Conservation (phyloP, 2,113 vertebrate genomes). For the Mugil cephalus region DNA sequence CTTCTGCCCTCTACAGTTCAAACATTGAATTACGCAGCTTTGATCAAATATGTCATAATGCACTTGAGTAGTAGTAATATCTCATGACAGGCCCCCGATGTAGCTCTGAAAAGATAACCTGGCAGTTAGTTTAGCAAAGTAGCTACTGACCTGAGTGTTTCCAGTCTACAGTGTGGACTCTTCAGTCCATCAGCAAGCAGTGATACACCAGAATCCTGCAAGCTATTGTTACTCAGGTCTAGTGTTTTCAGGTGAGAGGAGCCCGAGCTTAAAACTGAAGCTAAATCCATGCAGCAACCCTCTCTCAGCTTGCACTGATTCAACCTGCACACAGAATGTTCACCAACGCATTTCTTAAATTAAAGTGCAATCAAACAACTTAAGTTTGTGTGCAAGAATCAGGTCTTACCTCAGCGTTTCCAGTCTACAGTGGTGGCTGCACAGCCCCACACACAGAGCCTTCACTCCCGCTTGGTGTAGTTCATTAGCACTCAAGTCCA, state of each 20-base stretch:
- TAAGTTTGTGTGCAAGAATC: not conserved
- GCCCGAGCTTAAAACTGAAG: constrained; percentile 44
- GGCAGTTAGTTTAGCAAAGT: not conserved
- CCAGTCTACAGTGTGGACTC: constrained; percentile 42
- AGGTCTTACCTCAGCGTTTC: constrained; percentile 47
- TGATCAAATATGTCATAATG: too few species aligned
- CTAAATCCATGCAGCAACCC: constrained; percentile 31
- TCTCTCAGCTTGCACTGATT: constrained; percentile 45
- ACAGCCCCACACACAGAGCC: constrained; percentile 56
- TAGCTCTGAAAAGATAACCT: too few species aligned
- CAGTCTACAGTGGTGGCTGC: constrained; percentile 51
- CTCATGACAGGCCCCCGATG: too few species aligned
- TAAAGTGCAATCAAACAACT: not conserved
- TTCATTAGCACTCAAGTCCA: constrained; percentile 63
- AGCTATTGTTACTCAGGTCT: constrained; percentile 60
- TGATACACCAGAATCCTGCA: constrained; percentile 51
- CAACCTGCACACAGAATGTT: constrained; percentile 29
- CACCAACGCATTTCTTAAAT: not conserved
- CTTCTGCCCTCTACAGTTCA: too few species aligned
- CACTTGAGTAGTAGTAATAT: too few species aligned
- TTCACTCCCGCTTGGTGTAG: constrained; percentile 43
- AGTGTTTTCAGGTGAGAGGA: constrained; percentile 48
- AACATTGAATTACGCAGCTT: too few species aligned
- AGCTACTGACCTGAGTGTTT: constrained; percentile 46
- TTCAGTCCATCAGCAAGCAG: constrained; percentile 40